Percentiles rank a stretch among this genome's conserved stretches.
phyloP scores from a whole-genome alignment of 2,888 invertebrate genomes.

The Meta bourneti region DNA sequence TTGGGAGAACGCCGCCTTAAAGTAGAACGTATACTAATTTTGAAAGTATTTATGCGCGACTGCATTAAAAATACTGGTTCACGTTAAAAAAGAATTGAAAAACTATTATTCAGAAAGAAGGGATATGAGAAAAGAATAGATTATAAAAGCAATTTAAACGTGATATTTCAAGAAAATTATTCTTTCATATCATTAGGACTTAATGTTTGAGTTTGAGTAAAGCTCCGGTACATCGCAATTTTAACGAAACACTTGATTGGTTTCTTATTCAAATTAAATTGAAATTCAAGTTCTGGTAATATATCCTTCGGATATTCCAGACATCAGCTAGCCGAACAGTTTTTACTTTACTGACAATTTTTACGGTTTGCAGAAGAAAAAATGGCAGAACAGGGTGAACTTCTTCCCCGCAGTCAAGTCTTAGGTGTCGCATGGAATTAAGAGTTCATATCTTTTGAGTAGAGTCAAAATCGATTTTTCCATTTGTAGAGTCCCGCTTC shows the following conservation, averaged over 20 bases:
- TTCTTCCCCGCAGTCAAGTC: constrained; percentile 2
- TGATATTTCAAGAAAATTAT: no score
- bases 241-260: no score
- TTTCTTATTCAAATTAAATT: no score
- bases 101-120: no score
- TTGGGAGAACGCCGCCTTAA: not conserved
- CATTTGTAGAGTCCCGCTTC: constrained; percentile 26
- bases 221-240: no score
- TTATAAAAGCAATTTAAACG: no score
- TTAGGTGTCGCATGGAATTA: constrained; percentile 24
- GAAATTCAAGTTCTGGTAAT: no score
- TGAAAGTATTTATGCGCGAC: not conserved
- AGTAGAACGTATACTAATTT: not conserved
- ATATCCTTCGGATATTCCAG: not conserved
- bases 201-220: no score
- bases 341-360: not conserved
- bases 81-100: no score
- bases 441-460: constrained; percentile 39
- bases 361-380: not conserved
- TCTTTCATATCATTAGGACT: no score
- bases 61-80: not conserved
- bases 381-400: constrained; percentile 6
- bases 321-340: not conserved
- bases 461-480: constrained; percentile 38
- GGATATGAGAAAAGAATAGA: no score